These are phyloP conservation scores for Drosophila navojoa DNA, from an alignment of 1,140 invertebrate genomes.

Conservation along the genomic window DNA sequence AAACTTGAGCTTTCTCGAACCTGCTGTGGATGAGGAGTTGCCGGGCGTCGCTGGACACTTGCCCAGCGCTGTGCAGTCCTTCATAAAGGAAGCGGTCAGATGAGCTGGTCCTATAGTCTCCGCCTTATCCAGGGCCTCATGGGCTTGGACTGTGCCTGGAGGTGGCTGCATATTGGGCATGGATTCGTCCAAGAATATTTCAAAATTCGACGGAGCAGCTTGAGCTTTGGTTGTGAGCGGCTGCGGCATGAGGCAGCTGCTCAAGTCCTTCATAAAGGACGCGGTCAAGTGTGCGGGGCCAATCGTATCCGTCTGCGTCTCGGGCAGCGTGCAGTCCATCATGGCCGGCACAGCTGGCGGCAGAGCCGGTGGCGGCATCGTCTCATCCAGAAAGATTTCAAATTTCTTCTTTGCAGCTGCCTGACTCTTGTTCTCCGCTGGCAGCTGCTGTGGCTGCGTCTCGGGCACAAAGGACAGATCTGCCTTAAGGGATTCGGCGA, in stretches of 20 bases:
- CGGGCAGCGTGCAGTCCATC: constrained; percentile 46
- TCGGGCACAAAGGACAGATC: constrained; percentile 72
- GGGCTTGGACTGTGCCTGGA: constrained; percentile 1
- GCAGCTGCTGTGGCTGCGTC: constrained; percentile 40
- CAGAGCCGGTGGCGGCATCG: constrained; percentile 26
- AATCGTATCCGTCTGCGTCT: constrained; percentile 30
- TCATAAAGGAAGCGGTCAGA: constrained; percentile 63
- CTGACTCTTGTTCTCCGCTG: neutral
- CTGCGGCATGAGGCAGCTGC: constrained; percentile 18
- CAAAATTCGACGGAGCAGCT: constrained; percentile 29
- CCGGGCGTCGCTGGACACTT: constrained; percentile 14
- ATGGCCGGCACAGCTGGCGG: neutral
- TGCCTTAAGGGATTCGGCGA: constrained; percentile 61
- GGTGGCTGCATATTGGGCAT: constrained; percentile 14
- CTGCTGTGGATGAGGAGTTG: neutral
- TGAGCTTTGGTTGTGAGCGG: neutral
- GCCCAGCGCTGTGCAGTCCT: constrained; percentile 60
- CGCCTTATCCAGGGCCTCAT: neutral
- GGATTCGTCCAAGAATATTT: constrained; percentile 60
- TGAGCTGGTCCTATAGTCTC: constrained; percentile 30
- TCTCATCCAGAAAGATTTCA: constrained; percentile 63
- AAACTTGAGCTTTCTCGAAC: constrained; percentile 22
- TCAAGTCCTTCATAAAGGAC: constrained; percentile 45
- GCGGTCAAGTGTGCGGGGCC: constrained; percentile 38
- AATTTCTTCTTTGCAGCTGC: constrained; percentile 38